These are phyloP conservation scores for Actinia tenebrosa DNA, from an alignment of 64 coral and sea anemone genomes.

Conservation along the genomic window DNA sequence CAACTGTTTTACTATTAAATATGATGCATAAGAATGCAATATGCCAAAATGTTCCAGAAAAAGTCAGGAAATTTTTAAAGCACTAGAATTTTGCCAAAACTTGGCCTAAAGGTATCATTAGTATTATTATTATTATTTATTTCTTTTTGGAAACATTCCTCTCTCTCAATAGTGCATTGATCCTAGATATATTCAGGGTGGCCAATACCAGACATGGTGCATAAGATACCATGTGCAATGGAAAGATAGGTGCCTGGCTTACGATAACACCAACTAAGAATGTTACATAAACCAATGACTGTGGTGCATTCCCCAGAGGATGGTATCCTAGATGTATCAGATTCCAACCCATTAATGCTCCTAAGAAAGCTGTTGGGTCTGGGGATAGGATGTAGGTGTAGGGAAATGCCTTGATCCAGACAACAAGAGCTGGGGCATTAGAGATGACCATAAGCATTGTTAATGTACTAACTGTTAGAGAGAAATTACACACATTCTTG, in stretches of 20 bases:
- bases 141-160: neutral
- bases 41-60: no score
- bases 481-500: conserved; percentile 63
- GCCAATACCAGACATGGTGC: conserved; percentile 39
- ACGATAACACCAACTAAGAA: conserved; percentile 65
- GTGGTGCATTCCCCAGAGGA: conserved; percentile 48
- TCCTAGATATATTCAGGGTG: conserved; percentile 30
- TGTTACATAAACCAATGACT: conserved; percentile 63
- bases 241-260: conserved; percentile 64
- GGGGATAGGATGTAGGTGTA: conserved; percentile 33
- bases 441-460: conserved; percentile 34
- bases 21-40: no score
- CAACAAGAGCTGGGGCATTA: conserved; percentile 58
- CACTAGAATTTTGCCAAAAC: no score
- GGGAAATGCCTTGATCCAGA: conserved; percentile 57
- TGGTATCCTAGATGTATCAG: conserved; percentile 60
- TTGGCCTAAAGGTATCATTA: no score
- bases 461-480: conserved; percentile 62
- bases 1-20: no score
- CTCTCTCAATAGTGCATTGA: neutral
- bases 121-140: neutral
- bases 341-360: conserved; percentile 64
- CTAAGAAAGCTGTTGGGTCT: conserved; percentile 68
- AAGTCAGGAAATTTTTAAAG: no score
- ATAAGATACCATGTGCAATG: conserved; percentile 68